phyloP scores from a whole-genome alignment of 2,797 vertebrate species.

The Poeciliopsis gracilis region DNA sequence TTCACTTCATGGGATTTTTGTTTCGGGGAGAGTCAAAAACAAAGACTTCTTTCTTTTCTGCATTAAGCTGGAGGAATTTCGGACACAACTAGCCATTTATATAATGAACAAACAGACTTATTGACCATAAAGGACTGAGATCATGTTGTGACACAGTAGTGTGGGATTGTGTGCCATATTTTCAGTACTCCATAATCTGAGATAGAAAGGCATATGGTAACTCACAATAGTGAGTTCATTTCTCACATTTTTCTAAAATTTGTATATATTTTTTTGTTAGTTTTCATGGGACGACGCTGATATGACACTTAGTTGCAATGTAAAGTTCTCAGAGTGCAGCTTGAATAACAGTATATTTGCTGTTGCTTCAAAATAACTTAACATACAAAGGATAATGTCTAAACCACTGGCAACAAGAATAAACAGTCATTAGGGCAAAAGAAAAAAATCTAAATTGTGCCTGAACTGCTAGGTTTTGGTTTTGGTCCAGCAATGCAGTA shows the following conservation, averaged over 20 bases:
- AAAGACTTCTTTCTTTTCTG: slow-evolving; percentile 6
- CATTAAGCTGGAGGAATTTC: slow-evolving; percentile 4
- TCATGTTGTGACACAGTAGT: not conserved
- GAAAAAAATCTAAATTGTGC: not conserved
- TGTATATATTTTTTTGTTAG: too few relatives aligned
- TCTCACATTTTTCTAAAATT: not conserved
- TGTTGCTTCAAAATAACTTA: not conserved
- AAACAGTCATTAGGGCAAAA: not conserved
- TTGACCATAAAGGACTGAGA: slow-evolving; percentile 1
- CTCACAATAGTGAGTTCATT: not conserved
- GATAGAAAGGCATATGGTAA: not conserved
- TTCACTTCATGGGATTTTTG: not conserved
- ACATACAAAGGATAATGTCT: not conserved
- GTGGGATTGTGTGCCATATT: not conserved
- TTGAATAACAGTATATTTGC: not conserved
- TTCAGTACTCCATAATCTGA: not conserved
- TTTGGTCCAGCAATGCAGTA: not conserved
- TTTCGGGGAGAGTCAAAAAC: not conserved
- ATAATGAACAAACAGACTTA: not conserved
- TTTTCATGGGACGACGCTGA: not conserved
- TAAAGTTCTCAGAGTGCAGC: not conserved
- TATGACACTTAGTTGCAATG: not conserved
- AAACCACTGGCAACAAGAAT: not conserved
- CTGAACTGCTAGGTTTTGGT: not conserved
- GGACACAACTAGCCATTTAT: not conserved